Conservation (phyloP, 2,888 invertebrate genomes). For the Sminthurinus aureus region DNA sequence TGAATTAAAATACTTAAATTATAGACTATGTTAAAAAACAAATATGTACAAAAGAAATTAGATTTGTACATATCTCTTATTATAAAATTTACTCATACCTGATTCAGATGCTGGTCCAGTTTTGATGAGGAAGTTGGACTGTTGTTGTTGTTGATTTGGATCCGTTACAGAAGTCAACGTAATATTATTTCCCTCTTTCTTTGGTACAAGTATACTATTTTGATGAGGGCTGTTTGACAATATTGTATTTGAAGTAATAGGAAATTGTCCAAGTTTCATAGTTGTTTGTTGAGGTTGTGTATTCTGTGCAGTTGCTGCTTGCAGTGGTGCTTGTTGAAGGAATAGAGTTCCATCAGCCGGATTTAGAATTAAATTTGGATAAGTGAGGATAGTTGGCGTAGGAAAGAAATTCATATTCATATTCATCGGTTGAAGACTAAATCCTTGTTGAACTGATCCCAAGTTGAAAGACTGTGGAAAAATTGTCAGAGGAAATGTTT, state of each 20-base stretch:
- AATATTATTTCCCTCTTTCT: slow-evolving; percentile 47
- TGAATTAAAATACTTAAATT: no score
- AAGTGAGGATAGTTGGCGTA: slow-evolving; percentile 56
- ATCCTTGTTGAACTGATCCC: slow-evolving; percentile 44
- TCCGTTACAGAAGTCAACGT: slow-evolving; percentile 45
- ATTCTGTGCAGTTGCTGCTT: slow-evolving; percentile 46
- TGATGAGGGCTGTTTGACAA: slow-evolving; percentile 20
- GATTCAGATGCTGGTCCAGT: slow-evolving; percentile 46
- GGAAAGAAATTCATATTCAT: slow-evolving; percentile 58
- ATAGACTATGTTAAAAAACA: no score
- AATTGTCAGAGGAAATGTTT: slow-evolving; percentile 37
- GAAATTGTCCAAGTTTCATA: slow-evolving; percentile 55
- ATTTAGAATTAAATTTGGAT: slow-evolving; percentile 58
- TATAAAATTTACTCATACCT: no score
- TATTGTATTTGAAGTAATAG: slow-evolving; percentile 45
- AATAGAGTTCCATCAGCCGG: slow-evolving; percentile 59
- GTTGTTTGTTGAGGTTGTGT: slow-evolving; percentile 40
- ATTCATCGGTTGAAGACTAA: slow-evolving; percentile 56
- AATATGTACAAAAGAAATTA: no score
- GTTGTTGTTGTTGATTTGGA: background rate
- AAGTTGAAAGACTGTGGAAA: slow-evolving; percentile 60
- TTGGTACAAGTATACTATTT: slow-evolving; percentile 52
- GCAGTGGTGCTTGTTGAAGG: slow-evolving; percentile 51
- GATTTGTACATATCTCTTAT: no score
- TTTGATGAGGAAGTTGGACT: slow-evolving; percentile 33